Evolutionary conservation across 2,888 invertebrate genomes (phyloP).

Genomic region (Hedychridium roseum): DNA sequence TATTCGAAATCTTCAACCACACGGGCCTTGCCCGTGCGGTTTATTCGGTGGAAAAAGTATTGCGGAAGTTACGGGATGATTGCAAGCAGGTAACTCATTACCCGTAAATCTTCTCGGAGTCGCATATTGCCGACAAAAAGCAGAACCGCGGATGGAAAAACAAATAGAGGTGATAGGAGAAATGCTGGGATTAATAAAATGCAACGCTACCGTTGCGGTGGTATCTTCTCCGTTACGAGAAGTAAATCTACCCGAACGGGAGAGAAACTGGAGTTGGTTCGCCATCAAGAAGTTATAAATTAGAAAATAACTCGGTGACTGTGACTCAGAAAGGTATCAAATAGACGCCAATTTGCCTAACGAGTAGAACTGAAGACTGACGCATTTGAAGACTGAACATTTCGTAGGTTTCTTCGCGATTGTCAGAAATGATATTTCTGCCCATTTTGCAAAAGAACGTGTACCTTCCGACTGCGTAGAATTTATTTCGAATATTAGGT

Average conservation of each 20-base stretch:
- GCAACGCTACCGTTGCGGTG: slow-evolving; percentile 13
- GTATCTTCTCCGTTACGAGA: too few species aligned
- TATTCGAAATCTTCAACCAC: slow-evolving; percentile 28
- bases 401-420: too few species aligned
- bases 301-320: slow-evolving; percentile 7
- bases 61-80: slow-evolving; percentile 26
- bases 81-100: slow-evolving; percentile 23
- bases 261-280: slow-evolving; percentile 11
- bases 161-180: slow-evolving; percentile 15
- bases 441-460: too few species aligned
- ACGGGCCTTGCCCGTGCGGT: slow-evolving; percentile 5
- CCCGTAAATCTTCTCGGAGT: slow-evolving; percentile 40
- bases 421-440: too few species aligned
- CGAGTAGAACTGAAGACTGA: too few species aligned
- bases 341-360: too few species aligned
- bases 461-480: too few species aligned
- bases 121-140: too few species aligned
- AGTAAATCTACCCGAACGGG: slow-evolving; percentile 21
- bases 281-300: slow-evolving; percentile 25
- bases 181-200: slow-evolving; percentile 24
- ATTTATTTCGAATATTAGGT: too few species aligned
- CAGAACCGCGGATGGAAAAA: slow-evolving; percentile 7
- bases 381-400: too few species aligned
- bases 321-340: too few species aligned
- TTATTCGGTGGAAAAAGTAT: slow-evolving; percentile 15